These are phyloP conservation scores for Gymnothorax reevesii DNA, from an alignment of 2,797 vertebrate species.

Conservation along the genomic window DNA sequence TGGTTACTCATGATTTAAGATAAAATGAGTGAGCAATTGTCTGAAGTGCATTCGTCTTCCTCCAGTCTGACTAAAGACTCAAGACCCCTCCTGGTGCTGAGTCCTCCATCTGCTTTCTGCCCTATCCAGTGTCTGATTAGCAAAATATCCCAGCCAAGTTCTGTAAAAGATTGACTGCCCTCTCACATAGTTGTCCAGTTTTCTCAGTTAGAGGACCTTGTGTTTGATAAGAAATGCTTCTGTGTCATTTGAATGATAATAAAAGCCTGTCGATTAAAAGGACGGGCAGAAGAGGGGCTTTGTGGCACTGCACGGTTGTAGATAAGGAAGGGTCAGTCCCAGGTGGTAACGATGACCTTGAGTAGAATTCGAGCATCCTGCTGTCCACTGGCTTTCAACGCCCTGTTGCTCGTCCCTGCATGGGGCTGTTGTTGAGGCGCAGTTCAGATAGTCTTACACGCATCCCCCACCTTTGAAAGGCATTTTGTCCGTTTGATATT, in stretches of 20 bases:
- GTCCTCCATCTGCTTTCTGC: neutral
- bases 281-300: neutral
- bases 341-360: neutral
- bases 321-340: neutral
- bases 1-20: neutral
- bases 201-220: conserved; percentile 2
- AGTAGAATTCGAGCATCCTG: neutral
- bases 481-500: neutral
- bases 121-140: conserved; percentile 18
- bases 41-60: neutral
- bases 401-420: neutral
- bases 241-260: neutral
- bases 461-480: neutral
- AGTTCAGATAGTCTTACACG: neutral
- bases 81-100: neutral
- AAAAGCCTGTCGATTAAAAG: neutral
- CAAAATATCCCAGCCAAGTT: neutral
- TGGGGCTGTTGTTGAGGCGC: neutral
- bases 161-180: conserved; percentile 16
- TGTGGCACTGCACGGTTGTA: neutral
- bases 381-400: neutral
- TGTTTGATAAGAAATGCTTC: neutral
- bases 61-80: neutral
- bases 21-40: neutral
- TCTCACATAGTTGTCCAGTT: neutral